Evolutionary conservation across 2,797 vertebrate species (phyloP).

Genomic region (Pipistrellus kuhlii): DNA sequence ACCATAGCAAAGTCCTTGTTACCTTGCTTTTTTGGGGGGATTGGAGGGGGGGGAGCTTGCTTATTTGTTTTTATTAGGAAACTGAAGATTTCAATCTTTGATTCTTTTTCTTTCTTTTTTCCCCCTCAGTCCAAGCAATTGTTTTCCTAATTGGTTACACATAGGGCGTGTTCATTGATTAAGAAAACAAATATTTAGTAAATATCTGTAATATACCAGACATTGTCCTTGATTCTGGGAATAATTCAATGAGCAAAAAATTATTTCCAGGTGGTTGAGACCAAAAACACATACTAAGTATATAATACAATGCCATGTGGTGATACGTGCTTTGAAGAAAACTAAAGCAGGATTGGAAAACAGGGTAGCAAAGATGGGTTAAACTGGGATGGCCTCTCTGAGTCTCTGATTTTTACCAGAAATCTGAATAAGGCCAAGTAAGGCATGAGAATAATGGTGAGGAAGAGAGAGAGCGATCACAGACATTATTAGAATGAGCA

Average conservation of each 20-base stretch:
- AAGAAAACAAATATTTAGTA: not conserved
- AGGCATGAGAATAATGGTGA: not conserved
- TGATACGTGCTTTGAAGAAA: not conserved
- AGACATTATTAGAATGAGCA: not conserved
- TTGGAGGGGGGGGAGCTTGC: not conserved
- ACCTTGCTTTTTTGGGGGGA: too few species aligned
- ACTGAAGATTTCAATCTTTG: not conserved
- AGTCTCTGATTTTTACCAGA: conserved; percentile 9
- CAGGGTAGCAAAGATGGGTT: not conserved
- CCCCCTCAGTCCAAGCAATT: not conserved
- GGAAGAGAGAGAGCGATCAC: not conserved
- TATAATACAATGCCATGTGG: not conserved
- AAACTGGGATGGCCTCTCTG: not conserved
- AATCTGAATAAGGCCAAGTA: not conserved
- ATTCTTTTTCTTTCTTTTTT: not conserved
- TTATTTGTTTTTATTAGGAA: not conserved
- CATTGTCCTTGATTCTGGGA: not conserved
- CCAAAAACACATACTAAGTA: not conserved
- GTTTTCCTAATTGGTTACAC: not conserved
- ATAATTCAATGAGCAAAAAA: not conserved
- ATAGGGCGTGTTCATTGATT: not conserved
- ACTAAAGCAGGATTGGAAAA: not conserved
- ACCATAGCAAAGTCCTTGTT: not conserved
- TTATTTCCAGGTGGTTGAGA: not conserved
- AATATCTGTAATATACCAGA: not conserved